phyloP scores from a whole-genome alignment of 1,140 invertebrate species.

The Hycleus cichorii region DNA sequence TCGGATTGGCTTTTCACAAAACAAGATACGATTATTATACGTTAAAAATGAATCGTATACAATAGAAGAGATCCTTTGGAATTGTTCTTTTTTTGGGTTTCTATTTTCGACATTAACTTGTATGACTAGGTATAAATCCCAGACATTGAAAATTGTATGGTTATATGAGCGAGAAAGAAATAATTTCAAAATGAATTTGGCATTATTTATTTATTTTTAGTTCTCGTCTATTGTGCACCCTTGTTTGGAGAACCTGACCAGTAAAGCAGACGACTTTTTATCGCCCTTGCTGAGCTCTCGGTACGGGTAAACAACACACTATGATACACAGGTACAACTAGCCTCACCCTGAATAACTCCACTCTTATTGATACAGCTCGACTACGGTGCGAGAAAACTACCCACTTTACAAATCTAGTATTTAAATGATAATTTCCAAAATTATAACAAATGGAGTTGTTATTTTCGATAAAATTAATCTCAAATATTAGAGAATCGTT shows the following conservation, averaged over 20 bases:
- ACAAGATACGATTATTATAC: no score
- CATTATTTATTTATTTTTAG: slow-evolving; percentile 24
- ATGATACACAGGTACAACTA: slow-evolving; percentile 22
- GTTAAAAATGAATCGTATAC: no score
- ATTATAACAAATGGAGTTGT: no score
- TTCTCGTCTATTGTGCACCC: slow-evolving; percentile 18
- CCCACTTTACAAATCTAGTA: neutral
- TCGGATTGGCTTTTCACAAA: no score
- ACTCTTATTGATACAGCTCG: slow-evolving; percentile 17
- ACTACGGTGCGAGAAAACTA: slow-evolving; percentile 3
- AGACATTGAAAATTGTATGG: no score
- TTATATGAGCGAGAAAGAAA: neutral
- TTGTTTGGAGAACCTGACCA: slow-evolving; percentile 29
- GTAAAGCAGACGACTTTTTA: slow-evolving; percentile 32
- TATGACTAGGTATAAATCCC: no score
- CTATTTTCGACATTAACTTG: no score
- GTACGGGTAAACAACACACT: slow-evolving; percentile 27
- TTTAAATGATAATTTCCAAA: no score
- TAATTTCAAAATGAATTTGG: slow-evolving; percentile 16
- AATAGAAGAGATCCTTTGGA: no score
- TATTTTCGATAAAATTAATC: no score
- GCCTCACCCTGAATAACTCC: slow-evolving; percentile 18
- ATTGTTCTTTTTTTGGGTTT: no score
- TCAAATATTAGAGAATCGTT: no score
- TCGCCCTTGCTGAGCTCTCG: slow-evolving; percentile 23